These are phyloP conservation scores for Acronicta leporina DNA, from an alignment of 2,888 invertebrate genomes.

Conservation along the genomic window DNA sequence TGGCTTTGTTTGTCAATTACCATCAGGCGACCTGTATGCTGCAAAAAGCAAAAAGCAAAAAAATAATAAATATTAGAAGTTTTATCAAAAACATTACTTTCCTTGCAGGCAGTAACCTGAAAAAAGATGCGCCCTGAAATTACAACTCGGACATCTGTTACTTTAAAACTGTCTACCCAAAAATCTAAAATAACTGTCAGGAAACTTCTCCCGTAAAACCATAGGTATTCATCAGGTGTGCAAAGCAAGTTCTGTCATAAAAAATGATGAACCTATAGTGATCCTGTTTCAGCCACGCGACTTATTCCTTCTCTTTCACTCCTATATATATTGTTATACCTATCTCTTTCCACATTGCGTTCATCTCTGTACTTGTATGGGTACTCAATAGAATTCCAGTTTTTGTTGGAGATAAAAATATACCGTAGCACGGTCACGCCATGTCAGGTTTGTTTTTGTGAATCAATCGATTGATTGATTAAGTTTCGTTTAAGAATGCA, in stretches of 20 bases:
- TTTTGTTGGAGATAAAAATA: slow-evolving; percentile 51
- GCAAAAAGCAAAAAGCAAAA: too few relatives aligned
- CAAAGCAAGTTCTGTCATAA: slow-evolving; percentile 41
- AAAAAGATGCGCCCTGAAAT: background rate
- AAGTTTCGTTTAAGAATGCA: slow-evolving; percentile 32
- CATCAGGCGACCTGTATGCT: too few relatives aligned
- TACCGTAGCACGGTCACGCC: slow-evolving; percentile 43
- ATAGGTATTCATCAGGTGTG: slow-evolving; percentile 41
- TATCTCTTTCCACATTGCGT: slow-evolving; percentile 61
- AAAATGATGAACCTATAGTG: slow-evolving; percentile 36
- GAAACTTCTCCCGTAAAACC: slow-evolving; percentile 15
- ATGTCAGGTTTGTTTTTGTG: slow-evolving; percentile 33
- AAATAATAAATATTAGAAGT: too few relatives aligned
- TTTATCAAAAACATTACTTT: too few relatives aligned
- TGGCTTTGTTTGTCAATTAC: too few relatives aligned
- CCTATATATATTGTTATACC: slow-evolving; percentile 5
- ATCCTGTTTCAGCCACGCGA: slow-evolving; percentile 56
- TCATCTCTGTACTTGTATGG: slow-evolving; percentile 44
- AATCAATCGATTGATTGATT: slow-evolving; percentile 33
- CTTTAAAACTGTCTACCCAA: slow-evolving; percentile 1
- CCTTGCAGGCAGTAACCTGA: too few relatives aligned
- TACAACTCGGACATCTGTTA: slow-evolving; percentile 17
- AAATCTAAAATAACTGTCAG: slow-evolving; percentile 31
- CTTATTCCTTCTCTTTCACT: slow-evolving; percentile 43
- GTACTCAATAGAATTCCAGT: slow-evolving; percentile 58